phyloP scores from a whole-genome alignment of 2,888 invertebrate species.

The Erynnis tages region DNA sequence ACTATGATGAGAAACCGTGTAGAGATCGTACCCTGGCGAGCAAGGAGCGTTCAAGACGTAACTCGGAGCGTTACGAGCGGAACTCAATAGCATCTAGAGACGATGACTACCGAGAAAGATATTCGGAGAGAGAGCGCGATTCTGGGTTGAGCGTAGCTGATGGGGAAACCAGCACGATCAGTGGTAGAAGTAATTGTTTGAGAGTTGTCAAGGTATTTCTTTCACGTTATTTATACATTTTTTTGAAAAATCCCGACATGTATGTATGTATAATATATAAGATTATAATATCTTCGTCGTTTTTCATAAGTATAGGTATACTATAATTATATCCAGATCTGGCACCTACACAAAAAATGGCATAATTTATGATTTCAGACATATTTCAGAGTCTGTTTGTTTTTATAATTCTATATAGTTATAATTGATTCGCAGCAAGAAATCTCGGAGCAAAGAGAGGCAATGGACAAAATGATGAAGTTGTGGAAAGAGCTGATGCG shows the following conservation, averaged over 20 bases:
- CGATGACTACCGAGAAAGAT: slow-evolving; percentile 58
- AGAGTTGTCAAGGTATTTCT: slow-evolving; percentile 70
- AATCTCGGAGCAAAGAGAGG: slow-evolving; percentile 69
- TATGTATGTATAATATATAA: too few relatives aligned
- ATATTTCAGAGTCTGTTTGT: too few relatives aligned
- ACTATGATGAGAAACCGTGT: slow-evolving; percentile 41
- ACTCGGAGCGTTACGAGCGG: slow-evolving; percentile 56
- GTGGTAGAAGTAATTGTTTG: slow-evolving; percentile 66
- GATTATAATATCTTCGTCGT: too few relatives aligned
- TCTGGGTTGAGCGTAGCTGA: slow-evolving; percentile 70
- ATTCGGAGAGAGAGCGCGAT: slow-evolving; percentile 65
- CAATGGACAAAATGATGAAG: slow-evolving; percentile 78
- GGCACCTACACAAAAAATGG: too few relatives aligned
- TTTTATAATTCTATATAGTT: too few relatives aligned
- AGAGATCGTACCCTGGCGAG: slow-evolving; percentile 35
- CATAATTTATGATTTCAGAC: too few relatives aligned
- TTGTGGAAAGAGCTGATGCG: slow-evolving; percentile 75
- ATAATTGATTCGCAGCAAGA: slow-evolving; percentile 60
- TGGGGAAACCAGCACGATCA: slow-evolving; percentile 64
- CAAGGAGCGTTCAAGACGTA: slow-evolving; percentile 50
- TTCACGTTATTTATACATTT: too few relatives aligned
- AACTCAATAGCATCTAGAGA: slow-evolving; percentile 60
- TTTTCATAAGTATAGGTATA: too few relatives aligned
- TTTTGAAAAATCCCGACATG: too few relatives aligned
- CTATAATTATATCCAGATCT: too few relatives aligned